Base-by-base conservation (phyloP, 1,140 invertebrate species). In the Drosophila rufa region DNA sequence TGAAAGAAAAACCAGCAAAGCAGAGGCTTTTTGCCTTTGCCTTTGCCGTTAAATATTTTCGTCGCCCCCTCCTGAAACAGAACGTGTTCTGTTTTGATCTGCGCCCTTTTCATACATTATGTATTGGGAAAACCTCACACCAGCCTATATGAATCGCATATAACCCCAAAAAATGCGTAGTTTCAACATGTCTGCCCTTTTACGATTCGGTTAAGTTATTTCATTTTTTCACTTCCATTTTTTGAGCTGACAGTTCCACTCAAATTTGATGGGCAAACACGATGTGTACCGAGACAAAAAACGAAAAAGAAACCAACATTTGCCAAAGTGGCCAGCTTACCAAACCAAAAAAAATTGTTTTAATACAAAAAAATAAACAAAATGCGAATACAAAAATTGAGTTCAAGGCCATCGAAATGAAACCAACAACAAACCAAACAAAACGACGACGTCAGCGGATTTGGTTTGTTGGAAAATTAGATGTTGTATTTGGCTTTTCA, bases 331-430 rank as follows among this genome's bases (percentile, higher is more conserved):
- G 33, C 43, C 33, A 48, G 46, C 40, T 30, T 33, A 36, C 27
- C 4, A 33, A 60, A 17, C 6, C 27, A 25, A 60, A 40, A 11
- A 47, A 40, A 57, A 59, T 1, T 33, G 30, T 30, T 30, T 11
- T 11, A 47, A 4, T 48, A 45, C 22, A 60, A 50, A 59, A 43
- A n/a, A 65, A 59, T 22, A 53, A 57, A 33, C 65, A 50, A 22
- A 56, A 25, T 56, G 14, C 42, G 27, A 62, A 67, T 48, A 46
- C 48, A 46, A 58, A 66, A 91, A 91, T 87, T 79, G 65, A 79
- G 87, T 91, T 91, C 87, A 91, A 91, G 87, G 87, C 75, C 87
- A 56, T 51, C 38, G 47, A 71, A 91, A 91, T 76, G 51, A 80
- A 80, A 79, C 86, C 76, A 77, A 57, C 82, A 86, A 62, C 59